A percentile compares a stretch with the other conserved stretches of the same genome.
phyloP scores from a whole-genome alignment of 2,888 invertebrate genomes.

The Alcis repandata region DNA sequence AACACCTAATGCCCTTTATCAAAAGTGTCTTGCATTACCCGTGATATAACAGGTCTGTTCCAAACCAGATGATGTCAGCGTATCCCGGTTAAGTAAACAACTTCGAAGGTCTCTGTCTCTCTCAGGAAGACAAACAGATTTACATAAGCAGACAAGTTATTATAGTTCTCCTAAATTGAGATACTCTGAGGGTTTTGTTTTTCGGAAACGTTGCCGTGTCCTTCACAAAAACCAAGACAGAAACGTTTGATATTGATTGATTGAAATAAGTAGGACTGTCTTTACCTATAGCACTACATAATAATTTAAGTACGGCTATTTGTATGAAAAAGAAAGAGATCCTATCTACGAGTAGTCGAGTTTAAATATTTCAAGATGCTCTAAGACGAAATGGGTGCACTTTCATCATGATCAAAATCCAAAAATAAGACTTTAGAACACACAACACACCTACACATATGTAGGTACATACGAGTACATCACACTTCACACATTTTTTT shows the following conservation, averaged over 20 bases:
- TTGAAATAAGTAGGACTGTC: no score
- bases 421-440: no score
- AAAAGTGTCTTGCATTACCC: neutral
- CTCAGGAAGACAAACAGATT: slow-evolving; percentile 29
- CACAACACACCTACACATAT: no score
- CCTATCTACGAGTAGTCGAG: no score
- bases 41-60: slow-evolving; percentile 2
- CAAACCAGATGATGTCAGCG: slow-evolving; percentile 6
- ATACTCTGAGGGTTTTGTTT: slow-evolving; percentile 19
- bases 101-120: slow-evolving; percentile 19
- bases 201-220: slow-evolving; percentile 1
- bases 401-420: no score
- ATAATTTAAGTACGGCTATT: no score
- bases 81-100: slow-evolving; percentile 24
- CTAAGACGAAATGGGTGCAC: no score
- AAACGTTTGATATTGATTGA: neutral
- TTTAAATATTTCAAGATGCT: no score
- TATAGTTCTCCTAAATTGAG: slow-evolving; percentile 18
- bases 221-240: neutral
- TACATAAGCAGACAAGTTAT: slow-evolving; percentile 23
- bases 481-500: no score
- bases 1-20: neutral
- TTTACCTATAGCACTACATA: no score
- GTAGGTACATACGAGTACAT: no score
- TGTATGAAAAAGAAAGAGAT: no score